Evolutionary conservation across 1,140 invertebrate genomes (phyloP), one percentile per base, ranked within the genome.

Genomic region (Amyelois transitella): DNA sequence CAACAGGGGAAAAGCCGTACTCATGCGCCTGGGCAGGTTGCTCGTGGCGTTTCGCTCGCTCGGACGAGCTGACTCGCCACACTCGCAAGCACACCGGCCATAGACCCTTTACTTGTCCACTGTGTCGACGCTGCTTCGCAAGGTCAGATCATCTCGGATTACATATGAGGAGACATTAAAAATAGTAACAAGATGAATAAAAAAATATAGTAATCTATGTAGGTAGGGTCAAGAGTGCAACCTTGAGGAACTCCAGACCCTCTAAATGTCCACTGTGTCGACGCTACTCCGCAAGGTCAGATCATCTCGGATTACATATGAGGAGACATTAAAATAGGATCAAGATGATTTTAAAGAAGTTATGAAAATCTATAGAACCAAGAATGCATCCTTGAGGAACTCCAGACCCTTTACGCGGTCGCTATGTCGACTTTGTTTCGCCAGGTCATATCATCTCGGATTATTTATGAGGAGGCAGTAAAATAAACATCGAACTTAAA

Each of bases 21-120:
- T 95, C 95, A 63, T 99, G 97, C 89, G 95, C 93, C 55, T 99
- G 97, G 97, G 94, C 96, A 48, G 97, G 96, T 52, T 99, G 97
- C 88, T 95, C 95, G 62, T 98, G 97, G 95, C 92, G 96, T 65
- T 99, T 99, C 84, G 97, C 97, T 0, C 91, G 97, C 52, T 98
- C 96, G 18, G 97, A 99, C 88, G 97, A 99, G 88, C 89, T 99
- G 63, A 98, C 97, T 5, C 93, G 97, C 47, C 97, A 99, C 83
- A 96, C 96, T 73, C 92, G 97, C 75, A 99, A 98, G 76, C 97
- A 98, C 89, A 96, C 96, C 55, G 96, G 97, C 17, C 96, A 96
- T 66, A 95, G 97, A 78, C 96, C 97, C 14, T 99, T 98, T 91
- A 95, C 96, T 68, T 99, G 97, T 81, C 92, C 93, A 70, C 92